Evolutionary conservation across 1,140 invertebrate species (phyloP).

Genomic region (Rhizoglyphus robini): DNA sequence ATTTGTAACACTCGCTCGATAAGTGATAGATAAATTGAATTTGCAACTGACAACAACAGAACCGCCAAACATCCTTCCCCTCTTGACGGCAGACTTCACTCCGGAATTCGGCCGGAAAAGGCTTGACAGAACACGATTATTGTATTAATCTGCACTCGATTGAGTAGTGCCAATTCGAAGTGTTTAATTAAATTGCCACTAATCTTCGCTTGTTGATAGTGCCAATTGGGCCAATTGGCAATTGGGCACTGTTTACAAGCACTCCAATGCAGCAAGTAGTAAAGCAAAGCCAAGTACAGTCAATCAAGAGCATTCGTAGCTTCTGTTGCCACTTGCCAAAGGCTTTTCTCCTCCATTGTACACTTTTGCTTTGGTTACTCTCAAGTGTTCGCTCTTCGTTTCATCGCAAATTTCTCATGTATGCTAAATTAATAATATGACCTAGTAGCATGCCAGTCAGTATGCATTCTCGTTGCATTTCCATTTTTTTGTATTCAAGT

Average conservation of each 20-base stretch:
- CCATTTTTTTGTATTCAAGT: too few relatives aligned
- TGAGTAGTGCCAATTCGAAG: background rate
- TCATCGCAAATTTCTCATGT: too few relatives aligned
- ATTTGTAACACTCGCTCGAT: background rate
- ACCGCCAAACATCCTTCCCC: background rate
- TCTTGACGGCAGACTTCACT: background rate
- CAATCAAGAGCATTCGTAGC: too few relatives aligned
- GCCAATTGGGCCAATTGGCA: background rate
- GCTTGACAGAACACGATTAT: background rate
- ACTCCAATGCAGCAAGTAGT: background rate
- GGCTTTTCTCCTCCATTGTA: too few relatives aligned
- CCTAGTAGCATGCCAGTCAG: too few relatives aligned
- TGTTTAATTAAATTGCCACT: constrained; percentile 8
- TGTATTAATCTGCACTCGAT: background rate
- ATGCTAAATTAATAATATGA: too few relatives aligned
- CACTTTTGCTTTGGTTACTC: too few relatives aligned
- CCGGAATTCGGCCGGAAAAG: background rate
- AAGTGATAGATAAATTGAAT: background rate
- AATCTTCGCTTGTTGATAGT: background rate
- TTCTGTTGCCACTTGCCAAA: too few relatives aligned
- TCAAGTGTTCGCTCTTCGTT: too few relatives aligned
- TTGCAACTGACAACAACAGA: background rate
- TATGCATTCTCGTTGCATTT: too few relatives aligned
- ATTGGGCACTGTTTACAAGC: background rate
- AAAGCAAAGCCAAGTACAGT: background rate